phyloP scores from a whole-genome alignment of 2,113 vertebrate species.

The Austrofundulus limnaeus region DNA sequence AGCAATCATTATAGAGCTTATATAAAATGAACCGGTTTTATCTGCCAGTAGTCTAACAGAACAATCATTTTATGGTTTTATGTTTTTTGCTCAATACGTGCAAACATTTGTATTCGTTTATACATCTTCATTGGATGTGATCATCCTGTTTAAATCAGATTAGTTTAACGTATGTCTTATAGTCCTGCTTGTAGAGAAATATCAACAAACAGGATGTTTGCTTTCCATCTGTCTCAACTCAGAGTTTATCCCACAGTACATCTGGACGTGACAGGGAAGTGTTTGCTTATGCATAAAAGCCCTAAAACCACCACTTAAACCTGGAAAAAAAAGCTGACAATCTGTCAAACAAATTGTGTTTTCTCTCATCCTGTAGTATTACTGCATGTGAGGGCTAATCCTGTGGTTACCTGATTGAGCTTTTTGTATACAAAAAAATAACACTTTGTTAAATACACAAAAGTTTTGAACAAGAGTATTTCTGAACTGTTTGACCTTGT shows the following conservation, averaged over 20 bases:
- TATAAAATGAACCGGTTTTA: slow-evolving; percentile 13
- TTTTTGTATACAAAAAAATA: background rate
- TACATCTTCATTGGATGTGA: background rate
- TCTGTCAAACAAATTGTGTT: slow-evolving; percentile 37
- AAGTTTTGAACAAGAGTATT: background rate
- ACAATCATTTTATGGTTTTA: background rate
- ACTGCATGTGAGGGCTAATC: slow-evolving; percentile 38
- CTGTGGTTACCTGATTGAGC: slow-evolving; percentile 27
- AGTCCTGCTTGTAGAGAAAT: slow-evolving; percentile 29
- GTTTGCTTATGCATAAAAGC: slow-evolving; percentile 26
- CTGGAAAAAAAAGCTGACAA: slow-evolving; percentile 34
- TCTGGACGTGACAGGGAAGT: slow-evolving; percentile 42
- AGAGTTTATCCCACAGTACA: slow-evolving; percentile 37
- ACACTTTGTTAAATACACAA: background rate
- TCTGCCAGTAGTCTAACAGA: background rate
- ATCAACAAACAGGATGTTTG: slow-evolving; percentile 43
- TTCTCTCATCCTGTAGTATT: slow-evolving; percentile 33
- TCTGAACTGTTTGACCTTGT: slow-evolving; percentile 25
- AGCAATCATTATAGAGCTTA: background rate
- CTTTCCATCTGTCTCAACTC: slow-evolving; percentile 46
- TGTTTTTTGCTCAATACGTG: background rate
- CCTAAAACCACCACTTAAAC: slow-evolving; percentile 38
- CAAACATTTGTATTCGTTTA: background rate
- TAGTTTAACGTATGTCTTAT: background rate
- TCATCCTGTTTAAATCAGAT: background rate